Percentiles rank a stretch among this genome's conserved stretches.
Conservation (phyloP, 30 jellyfish, hydroid and myxozoan species). For the Chrysaora quinquecirrha region DNA sequence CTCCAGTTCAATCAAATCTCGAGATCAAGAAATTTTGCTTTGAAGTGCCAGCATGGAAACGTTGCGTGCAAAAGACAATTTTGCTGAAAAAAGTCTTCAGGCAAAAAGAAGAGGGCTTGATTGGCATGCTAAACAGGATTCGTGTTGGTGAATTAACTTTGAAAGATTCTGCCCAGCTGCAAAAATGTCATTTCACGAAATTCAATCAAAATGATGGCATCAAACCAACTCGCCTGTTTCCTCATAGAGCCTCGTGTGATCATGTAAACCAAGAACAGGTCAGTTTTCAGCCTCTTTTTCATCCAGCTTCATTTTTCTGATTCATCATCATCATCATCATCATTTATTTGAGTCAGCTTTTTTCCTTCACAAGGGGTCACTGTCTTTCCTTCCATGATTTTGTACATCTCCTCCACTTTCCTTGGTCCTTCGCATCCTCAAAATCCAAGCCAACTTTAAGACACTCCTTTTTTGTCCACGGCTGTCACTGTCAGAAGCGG, state of each 20-base stretch:
- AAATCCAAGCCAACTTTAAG: no score
- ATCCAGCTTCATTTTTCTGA: no score
- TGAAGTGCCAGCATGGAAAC: slow-evolving; percentile 72
- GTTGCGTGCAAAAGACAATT: slow-evolving; percentile 47
- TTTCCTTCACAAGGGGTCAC: no score
- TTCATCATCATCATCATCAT: no score
- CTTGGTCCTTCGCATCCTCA: no score
- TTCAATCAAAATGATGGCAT: slow-evolving; percentile 56
- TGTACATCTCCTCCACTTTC: no score
- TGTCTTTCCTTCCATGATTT: no score
- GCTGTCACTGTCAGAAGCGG: no score
- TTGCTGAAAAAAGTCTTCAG: slow-evolving; percentile 72
- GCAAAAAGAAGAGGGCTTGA: slow-evolving; percentile 58
- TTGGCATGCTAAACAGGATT: slow-evolving; percentile 62
- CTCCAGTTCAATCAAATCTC: slow-evolving; percentile 56
- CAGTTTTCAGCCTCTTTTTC: no score
- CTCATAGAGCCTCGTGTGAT: slow-evolving; percentile 68
- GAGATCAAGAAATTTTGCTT: slow-evolving; percentile 51
- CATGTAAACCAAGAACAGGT: slow-evolving; percentile 64
- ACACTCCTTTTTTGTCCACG: no score
- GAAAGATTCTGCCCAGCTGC: slow-evolving; percentile 53
- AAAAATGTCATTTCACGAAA: slow-evolving; percentile 46
- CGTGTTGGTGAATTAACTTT: slow-evolving; percentile 57
- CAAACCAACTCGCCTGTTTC: slow-evolving; percentile 71
- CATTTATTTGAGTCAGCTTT: no score